A percentile compares a stretch with the other conserved stretches of the same genome.
phyloP scores from a whole-genome alignment of 2,888 invertebrate species.

The Cheilosia pagana region DNA sequence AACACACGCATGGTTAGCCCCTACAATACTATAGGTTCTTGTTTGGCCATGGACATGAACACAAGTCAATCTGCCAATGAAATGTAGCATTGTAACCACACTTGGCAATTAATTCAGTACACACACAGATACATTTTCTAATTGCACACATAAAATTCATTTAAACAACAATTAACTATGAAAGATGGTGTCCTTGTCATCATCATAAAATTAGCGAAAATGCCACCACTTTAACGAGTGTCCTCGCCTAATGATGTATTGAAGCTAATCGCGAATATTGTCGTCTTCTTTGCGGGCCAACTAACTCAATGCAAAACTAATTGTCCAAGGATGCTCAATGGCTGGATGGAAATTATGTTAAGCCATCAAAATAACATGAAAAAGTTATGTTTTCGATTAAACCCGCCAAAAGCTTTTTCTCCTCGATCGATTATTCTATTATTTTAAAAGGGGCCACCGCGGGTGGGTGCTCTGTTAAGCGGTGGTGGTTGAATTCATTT shows the following conservation, averaged over 20 bases:
- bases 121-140: neutral
- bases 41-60: neutral
- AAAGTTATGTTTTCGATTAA: neutral
- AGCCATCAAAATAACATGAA: neutral
- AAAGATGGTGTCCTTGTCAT: neutral
- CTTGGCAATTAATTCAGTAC: slow-evolving; percentile 7
- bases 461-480: neutral
- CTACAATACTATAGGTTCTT: no score
- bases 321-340: slow-evolving; percentile 21
- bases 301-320: slow-evolving; percentile 18
- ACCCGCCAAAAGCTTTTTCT: slow-evolving; percentile 3
- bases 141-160: slow-evolving; percentile 28
- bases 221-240: neutral
- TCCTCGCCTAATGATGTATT: neutral
- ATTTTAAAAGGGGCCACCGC: neutral
- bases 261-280: neutral
- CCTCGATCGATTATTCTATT: slow-evolving; percentile 28
- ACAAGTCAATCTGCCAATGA: slow-evolving; percentile 46
- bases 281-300: neutral
- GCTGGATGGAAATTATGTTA: neutral
- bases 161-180: slow-evolving; percentile 16
- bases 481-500: slow-evolving; percentile 10
- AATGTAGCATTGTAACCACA: slow-evolving; percentile 24
- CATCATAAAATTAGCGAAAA: slow-evolving; percentile 23
- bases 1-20: slow-evolving; percentile 43